These are phyloP conservation scores for Tridacna gigas DNA, from an alignment of 2,888 invertebrate species.

Conservation along the genomic window DNA sequence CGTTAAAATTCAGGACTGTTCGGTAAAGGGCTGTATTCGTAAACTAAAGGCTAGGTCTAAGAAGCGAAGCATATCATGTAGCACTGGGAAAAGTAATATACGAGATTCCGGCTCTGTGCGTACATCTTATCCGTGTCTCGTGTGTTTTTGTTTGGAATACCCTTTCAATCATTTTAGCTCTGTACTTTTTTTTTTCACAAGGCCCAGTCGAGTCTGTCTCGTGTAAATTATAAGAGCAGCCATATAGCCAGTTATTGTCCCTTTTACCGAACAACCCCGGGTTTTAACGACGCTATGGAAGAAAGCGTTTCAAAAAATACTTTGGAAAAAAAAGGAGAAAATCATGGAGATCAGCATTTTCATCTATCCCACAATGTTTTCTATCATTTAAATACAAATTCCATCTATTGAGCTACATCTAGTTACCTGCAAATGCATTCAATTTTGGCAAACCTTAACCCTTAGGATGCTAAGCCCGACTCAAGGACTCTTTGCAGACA, in stretches of 20 bases:
- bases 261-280: background rate
- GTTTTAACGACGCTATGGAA: background rate
- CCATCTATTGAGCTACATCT: no score
- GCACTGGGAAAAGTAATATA: background rate
- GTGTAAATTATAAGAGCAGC: conserved; percentile 17
- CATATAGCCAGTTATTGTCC: background rate
- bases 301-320: background rate
- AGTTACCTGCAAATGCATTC: no score
- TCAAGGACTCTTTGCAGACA: no score
- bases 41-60: background rate
- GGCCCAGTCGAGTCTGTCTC: background rate
- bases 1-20: no score
- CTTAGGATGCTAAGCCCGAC: no score
- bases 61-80: background rate
- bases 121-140: background rate
- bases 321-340: background rate
- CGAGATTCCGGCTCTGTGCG: conserved; percentile 5
- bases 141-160: conserved; percentile 23
- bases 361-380: background rate
- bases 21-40: no score
- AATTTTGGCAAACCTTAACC: no score
- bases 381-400: no score
- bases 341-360: background rate
- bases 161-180: conserved; percentile 25
- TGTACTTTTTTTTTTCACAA: no score